These are phyloP conservation scores for Spea multiplicata DNA, from an alignment of 2,113 vertebrate genomes.

Conservation along the genomic window DNA sequence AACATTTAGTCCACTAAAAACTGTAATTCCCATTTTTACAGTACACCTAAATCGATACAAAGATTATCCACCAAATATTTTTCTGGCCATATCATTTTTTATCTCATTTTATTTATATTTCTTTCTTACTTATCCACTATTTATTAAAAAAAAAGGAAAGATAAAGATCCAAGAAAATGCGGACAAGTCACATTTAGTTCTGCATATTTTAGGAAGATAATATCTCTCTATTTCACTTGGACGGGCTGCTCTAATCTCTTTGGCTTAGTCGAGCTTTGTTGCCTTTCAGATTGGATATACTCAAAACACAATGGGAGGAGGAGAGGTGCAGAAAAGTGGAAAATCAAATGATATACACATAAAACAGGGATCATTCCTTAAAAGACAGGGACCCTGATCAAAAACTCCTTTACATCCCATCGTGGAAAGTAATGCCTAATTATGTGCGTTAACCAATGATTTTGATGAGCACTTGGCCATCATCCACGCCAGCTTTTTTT, in stretches of 20 bases:
- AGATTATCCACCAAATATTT: too few species aligned
- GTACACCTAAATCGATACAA: too few species aligned
- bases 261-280: slow-evolving; percentile 48
- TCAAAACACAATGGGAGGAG: slow-evolving; percentile 59
- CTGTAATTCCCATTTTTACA: too few species aligned
- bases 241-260: slow-evolving; percentile 35
- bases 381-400: slow-evolving; percentile 32
- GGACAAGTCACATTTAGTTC: slow-evolving; percentile 29
- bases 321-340: slow-evolving; percentile 50
- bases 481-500: slow-evolving; percentile 38
- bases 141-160: neutral
- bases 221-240: slow-evolving; percentile 39
- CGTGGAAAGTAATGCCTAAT: slow-evolving; percentile 62
- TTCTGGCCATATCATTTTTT: too few species aligned
- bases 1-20: too few species aligned
- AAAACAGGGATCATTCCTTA: slow-evolving; percentile 51
- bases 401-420: slow-evolving; percentile 55
- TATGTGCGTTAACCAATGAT: slow-evolving; percentile 54
- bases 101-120: too few species aligned
- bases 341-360: slow-evolving; percentile 59
- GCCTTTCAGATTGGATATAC: slow-evolving; percentile 58
- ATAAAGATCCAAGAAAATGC: slow-evolving; percentile 21
- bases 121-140: too few species aligned
- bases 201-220: slow-evolving; percentile 19
- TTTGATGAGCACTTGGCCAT: slow-evolving; percentile 53